These are phyloP conservation scores for Malurus elegans DNA, from an alignment of 2,113 vertebrate species.

Conservation along the genomic window DNA sequence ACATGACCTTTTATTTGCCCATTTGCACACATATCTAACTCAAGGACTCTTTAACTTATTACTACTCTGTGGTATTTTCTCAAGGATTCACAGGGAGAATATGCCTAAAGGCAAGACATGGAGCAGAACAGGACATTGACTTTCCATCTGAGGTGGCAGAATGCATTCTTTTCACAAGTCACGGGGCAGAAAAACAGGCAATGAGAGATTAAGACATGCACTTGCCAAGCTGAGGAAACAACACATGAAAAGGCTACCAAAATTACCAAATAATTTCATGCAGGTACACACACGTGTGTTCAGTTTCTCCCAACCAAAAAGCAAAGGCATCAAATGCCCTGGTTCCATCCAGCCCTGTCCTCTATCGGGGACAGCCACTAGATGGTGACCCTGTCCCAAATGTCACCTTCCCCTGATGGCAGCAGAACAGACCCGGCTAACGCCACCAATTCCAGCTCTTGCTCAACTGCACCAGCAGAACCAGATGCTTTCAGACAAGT, in stretches of 20 bases:
- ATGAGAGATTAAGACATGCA: neutral
- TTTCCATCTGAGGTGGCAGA: neutral
- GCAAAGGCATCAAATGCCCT: neutral
- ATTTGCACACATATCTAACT: neutral
- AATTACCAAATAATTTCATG: neutral
- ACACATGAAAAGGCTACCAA: neutral
- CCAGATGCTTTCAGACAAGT: neutral
- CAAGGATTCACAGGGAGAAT: neutral
- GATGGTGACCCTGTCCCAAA: conserved; percentile 32
- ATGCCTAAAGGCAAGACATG: neutral
- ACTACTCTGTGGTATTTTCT: neutral
- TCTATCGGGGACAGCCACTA: neutral
- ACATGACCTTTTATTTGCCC: neutral
- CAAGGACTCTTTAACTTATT: neutral
- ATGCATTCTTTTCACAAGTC: neutral
- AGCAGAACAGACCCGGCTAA: neutral
- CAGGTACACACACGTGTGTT: neutral
- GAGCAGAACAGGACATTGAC: neutral
- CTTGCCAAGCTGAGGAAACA: neutral
- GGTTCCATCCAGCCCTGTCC: neutral
- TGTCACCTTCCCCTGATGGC: neutral
- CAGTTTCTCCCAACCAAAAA: neutral
- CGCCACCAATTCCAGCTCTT: neutral
- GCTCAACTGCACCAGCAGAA: neutral
- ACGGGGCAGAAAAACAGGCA: neutral